Percentiles rank a stretch among this genome's conserved stretches.
These are phyloP conservation scores for Tokudaia tokunoshimensis DNA, from an alignment of 2,797 vertebrate species.

Conservation along the genomic window DNA sequence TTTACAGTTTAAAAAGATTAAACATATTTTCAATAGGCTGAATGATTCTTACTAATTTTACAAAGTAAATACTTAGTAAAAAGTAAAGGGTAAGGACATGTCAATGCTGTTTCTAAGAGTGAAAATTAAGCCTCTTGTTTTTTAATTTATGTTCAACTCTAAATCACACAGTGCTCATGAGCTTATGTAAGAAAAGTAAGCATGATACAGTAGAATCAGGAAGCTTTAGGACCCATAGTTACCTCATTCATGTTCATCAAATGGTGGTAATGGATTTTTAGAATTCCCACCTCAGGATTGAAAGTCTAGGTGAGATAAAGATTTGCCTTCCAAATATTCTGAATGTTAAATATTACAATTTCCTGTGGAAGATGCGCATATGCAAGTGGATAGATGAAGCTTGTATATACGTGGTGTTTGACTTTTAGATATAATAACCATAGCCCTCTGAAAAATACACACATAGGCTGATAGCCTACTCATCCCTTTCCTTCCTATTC, in stretches of 20 bases:
- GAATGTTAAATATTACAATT: constrained; percentile 77
- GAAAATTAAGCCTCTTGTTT: constrained; percentile 25
- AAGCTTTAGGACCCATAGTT: constrained; percentile 84
- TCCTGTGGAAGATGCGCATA: background rate
- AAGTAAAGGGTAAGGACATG: accelerated
- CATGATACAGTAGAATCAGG: background rate
- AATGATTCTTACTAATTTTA: background rate
- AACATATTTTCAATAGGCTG: constrained; percentile 8
- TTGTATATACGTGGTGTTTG: background rate
- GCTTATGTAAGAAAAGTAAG: background rate
- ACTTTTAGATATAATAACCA: background rate
- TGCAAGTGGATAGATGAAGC: background rate
- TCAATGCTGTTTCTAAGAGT: background rate
- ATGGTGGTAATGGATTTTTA: constrained; percentile 96
- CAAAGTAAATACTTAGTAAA: constrained; percentile 8
- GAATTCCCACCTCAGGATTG: constrained; percentile 95
- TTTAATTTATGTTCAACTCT: background rate
- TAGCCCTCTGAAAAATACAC: background rate
- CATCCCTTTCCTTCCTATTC: background rate
- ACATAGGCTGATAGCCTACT: background rate
- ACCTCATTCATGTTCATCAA: constrained; percentile 95
- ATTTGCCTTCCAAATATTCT: constrained; percentile 75
- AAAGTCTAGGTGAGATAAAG: constrained; percentile 93
- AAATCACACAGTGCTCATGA: background rate
- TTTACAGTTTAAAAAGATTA: constrained; percentile 23